Percentiles rank a stretch among this genome's conserved stretches.
These are phyloP conservation scores for Hemithea aestivaria DNA, from an alignment of 2,888 invertebrate species.

Conservation along the genomic window DNA sequence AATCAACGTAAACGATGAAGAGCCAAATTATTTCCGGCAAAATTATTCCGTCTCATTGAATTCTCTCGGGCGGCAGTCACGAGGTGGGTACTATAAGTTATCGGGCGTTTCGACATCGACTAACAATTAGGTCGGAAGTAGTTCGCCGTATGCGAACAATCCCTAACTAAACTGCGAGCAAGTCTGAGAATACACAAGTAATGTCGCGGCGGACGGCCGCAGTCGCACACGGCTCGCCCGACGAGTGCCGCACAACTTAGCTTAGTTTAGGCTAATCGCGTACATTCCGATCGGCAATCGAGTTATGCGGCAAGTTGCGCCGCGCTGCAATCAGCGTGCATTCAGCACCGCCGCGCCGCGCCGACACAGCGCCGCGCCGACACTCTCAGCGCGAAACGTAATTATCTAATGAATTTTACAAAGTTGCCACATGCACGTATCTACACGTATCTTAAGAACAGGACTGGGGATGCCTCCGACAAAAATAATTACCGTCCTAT, in stretches of 20 bases:
- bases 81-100: no score
- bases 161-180: constrained; percentile 2
- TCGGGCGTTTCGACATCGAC: no score
- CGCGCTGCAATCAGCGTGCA: constrained; percentile 42
- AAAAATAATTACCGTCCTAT: no score
- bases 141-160: constrained; percentile 2
- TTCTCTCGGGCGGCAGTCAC: no score
- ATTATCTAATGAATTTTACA: constrained; percentile 30
- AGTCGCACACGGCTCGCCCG: constrained; percentile 6
- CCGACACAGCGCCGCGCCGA: constrained; percentile 12
- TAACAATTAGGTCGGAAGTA: no score
- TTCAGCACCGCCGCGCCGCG: constrained; percentile 28
- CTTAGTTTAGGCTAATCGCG: constrained; percentile 32
- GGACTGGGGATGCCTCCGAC: no score
- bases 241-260: constrained; percentile 10
- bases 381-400: constrained; percentile 32
- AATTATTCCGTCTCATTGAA: no score
- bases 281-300: constrained; percentile 33
- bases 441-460: no score
- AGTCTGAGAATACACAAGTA: constrained; percentile 11
- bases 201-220: constrained; percentile 1
- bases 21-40: no score
- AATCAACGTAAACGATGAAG: no score
- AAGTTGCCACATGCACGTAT: constrained; percentile 18
- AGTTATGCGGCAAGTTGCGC: constrained; percentile 31